Conservation (phyloP, 1,140 invertebrate species). For the Drosophila leontia region DNA sequence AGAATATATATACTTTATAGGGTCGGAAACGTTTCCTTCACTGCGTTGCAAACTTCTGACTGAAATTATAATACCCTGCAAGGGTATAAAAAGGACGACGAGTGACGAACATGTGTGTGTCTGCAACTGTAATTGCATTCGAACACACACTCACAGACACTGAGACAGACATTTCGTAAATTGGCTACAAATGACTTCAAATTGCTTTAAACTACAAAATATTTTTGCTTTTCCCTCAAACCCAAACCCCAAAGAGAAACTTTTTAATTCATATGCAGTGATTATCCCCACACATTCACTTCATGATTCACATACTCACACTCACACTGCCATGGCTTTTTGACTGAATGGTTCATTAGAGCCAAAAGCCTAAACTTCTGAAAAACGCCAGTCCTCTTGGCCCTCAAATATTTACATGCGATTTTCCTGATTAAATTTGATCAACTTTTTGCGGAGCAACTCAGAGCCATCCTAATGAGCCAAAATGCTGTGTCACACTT, state of each 20-base stretch:
- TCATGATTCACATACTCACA: neutral
- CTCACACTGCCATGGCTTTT: conserved; percentile 27
- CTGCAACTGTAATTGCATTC: conserved; percentile 72
- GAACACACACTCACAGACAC: conserved; percentile 42
- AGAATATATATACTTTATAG: too few species aligned
- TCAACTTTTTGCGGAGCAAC: conserved; percentile 38
- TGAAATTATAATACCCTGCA: too few species aligned
- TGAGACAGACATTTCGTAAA: conserved; percentile 74
- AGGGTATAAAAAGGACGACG: too few species aligned
- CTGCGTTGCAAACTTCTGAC: too few species aligned
- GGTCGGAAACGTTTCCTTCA: too few species aligned
- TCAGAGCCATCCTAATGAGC: conserved; percentile 30
- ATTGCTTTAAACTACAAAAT: conserved; percentile 84
- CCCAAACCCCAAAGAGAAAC: conserved; percentile 29
- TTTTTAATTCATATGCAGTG: conserved; percentile 81
- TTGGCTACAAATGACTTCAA: conserved; percentile 83
- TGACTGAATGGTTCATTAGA: conserved; percentile 72
- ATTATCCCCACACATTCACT: conserved; percentile 56
- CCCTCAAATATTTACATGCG: conserved; percentile 46
- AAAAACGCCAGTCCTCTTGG: conserved; percentile 16
- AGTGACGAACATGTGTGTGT: conserved; percentile 43
- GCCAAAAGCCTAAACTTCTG: conserved; percentile 45
- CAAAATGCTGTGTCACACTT: conserved; percentile 33
- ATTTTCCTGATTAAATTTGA: conserved; percentile 51
- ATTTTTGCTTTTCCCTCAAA: conserved; percentile 52